Conservation (phyloP, 2,888 invertebrate species). For the Chirona hameri region DNA sequence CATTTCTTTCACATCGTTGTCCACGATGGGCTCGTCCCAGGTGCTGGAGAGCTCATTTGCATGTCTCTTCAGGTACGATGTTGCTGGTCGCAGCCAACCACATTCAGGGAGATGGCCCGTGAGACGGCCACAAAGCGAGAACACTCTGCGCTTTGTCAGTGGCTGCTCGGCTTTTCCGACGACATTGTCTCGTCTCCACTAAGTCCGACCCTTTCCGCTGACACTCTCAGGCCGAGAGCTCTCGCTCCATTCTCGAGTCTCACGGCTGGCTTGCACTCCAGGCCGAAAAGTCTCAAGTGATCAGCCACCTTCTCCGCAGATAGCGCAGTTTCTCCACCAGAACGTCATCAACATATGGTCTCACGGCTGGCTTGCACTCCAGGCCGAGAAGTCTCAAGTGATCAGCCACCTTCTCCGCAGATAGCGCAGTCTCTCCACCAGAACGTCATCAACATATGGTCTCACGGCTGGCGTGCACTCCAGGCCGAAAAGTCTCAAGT, state of each 20-base stretch:
- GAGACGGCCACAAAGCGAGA: background rate
- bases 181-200: conserved; percentile 22
- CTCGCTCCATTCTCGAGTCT: background rate
- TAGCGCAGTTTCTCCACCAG: background rate
- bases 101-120: background rate
- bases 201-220: background rate
- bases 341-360: background rate
- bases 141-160: background rate
- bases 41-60: background rate
- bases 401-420: background rate
- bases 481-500: background rate
- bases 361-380: background rate
- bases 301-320: background rate
- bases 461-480: background rate
- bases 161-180: background rate
- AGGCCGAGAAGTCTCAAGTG: background rate
- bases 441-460: background rate
- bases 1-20: background rate
- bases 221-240: conserved; percentile 23
- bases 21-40: background rate
- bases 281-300: background rate
- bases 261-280: background rate
- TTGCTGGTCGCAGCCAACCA: background rate
- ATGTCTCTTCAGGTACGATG: background rate
- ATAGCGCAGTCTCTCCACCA: background rate